Percentiles rank a stretch among this genome's conserved stretches.
Evolutionary conservation across 2,888 invertebrate genomes (phyloP).

Genomic region (Perizoma flavofasciatum): DNA sequence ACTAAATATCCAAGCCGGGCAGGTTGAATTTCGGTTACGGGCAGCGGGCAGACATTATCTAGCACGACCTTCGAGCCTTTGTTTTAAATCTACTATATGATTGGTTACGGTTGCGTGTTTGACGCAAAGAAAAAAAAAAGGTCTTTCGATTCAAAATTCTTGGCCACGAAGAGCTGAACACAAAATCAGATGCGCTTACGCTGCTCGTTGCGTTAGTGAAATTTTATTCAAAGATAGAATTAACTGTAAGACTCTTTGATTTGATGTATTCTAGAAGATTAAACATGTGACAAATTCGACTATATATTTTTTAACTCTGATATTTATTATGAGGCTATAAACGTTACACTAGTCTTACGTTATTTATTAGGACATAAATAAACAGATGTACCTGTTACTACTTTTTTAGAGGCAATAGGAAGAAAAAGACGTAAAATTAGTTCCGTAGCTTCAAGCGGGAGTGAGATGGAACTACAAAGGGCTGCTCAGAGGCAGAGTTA

Average conservation of each 20-base stretch:
- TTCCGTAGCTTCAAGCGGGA: slow-evolving; percentile 66
- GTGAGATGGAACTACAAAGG: slow-evolving; percentile 48
- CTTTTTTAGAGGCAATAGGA: slow-evolving; percentile 57
- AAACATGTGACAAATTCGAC: slow-evolving; percentile 37
- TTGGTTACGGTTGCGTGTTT: slow-evolving; percentile 34
- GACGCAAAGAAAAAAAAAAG: slow-evolving; percentile 22
- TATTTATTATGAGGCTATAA: slow-evolving; percentile 38
- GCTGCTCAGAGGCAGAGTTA: slow-evolving; percentile 32
- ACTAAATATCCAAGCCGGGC: slow-evolving; percentile 58
- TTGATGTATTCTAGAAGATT: slow-evolving; percentile 29
- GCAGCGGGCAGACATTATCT: slow-evolving; percentile 58
- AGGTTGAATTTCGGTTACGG: slow-evolving; percentile 68
- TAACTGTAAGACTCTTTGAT: slow-evolving; percentile 14
- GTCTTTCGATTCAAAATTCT: slow-evolving; percentile 13
- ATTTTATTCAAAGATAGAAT: slow-evolving; percentile 7
- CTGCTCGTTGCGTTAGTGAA: neutral
- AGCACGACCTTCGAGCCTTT: slow-evolving; percentile 44
- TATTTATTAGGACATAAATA: slow-evolving; percentile 50
- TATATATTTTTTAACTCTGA: slow-evolving; percentile 31
- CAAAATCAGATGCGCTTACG: slow-evolving; percentile 5
- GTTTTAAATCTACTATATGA: slow-evolving; percentile 42
- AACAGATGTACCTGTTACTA: slow-evolving; percentile 47
- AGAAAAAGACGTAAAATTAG: slow-evolving; percentile 78
- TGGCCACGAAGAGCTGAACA: slow-evolving; percentile 1
- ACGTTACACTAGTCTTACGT: slow-evolving; percentile 43